These are phyloP conservation scores for Oryzias sinensis DNA, from an alignment of 2,797 vertebrate genomes.

Conservation along the genomic window DNA sequence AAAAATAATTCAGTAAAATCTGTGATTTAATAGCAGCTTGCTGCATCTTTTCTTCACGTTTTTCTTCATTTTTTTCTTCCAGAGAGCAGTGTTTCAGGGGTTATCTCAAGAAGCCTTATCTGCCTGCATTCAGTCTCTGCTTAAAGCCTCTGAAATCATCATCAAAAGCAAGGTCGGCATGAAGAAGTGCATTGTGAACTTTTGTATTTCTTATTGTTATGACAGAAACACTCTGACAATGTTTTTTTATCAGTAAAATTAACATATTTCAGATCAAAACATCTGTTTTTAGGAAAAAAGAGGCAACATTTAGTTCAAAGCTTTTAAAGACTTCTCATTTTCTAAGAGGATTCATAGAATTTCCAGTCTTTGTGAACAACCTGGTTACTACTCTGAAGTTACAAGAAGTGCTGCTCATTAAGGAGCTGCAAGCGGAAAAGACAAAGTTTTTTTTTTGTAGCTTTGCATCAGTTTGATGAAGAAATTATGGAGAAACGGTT, in stretches of 20 bases:
- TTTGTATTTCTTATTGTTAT: constrained; percentile 30
- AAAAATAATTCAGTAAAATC: no score
- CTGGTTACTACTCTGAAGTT: no score
- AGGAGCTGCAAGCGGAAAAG: no score
- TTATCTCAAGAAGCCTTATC: constrained; percentile 96
- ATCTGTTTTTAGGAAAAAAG: neutral
- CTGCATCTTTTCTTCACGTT: constrained; percentile 33
- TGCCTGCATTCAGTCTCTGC: constrained; percentile 92
- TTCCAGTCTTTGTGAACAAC: neutral
- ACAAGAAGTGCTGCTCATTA: no score
- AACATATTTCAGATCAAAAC: neutral
- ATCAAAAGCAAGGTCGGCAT: constrained; percentile 93
- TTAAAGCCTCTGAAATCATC: constrained; percentile 92
- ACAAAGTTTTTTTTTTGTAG: no score
- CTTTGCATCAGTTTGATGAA: no score
- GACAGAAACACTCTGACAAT: constrained; percentile 11
- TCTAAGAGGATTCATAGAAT: neutral
- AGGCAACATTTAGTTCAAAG: neutral
- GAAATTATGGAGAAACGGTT: no score
- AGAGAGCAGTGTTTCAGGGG: constrained; percentile 97
- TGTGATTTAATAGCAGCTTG: no score
- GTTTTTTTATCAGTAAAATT: constrained; percentile 14
- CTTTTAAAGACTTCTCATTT: neutral
- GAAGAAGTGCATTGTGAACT: constrained; percentile 10
- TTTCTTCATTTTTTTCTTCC: constrained; percentile 52